Percentiles rank a stretch among this genome's conserved stretches.
These are phyloP conservation scores for Rhimphoctona megacephalus DNA, from an alignment of 2,888 invertebrate genomes.

Conservation along the genomic window DNA sequence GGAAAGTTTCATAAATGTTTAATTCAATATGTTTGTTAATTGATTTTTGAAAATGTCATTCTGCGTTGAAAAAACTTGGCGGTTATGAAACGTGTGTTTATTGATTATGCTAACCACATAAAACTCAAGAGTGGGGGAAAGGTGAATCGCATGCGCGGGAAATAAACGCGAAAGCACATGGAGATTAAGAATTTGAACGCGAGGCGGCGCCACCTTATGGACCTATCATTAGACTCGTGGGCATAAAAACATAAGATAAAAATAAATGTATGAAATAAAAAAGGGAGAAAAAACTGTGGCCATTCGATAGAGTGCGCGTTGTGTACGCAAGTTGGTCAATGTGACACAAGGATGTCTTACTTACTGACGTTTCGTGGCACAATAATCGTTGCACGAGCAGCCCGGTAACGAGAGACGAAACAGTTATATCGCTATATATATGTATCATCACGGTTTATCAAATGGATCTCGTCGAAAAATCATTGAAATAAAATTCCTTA, in stretches of 20 bases:
- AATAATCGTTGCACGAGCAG: slow-evolving; percentile 42
- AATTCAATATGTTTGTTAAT: not conserved
- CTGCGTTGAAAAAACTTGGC: slow-evolving; percentile 20
- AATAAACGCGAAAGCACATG: not conserved
- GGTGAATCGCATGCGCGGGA: slow-evolving; percentile 8
- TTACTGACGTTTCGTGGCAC: slow-evolving; percentile 50
- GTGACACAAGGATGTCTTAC: slow-evolving; percentile 58
- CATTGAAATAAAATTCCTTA: not conserved
- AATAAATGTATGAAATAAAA: not conserved
- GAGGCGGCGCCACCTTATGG: slow-evolving; percentile 10
- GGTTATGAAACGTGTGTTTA: slow-evolving; percentile 60
- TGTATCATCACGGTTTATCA: slow-evolving; percentile 12
- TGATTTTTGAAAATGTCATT: not conserved
- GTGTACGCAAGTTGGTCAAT: slow-evolving; percentile 54
- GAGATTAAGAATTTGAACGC: not conserved
- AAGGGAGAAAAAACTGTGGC: slow-evolving; percentile 24
- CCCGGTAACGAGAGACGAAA: slow-evolving; percentile 36
- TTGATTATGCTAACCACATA: slow-evolving; percentile 55
- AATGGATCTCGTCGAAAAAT: slow-evolving; percentile 54
- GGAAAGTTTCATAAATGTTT: not conserved
- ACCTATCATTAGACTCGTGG: not conserved
- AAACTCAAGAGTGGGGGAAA: slow-evolving; percentile 9
- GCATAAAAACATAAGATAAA: not conserved
- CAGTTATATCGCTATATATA: not conserved
- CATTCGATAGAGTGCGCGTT: slow-evolving; percentile 44